Evolutionary conservation across 2,797 vertebrate genomes (phyloP).

Genomic region (Enteromius treurensis): DNA sequence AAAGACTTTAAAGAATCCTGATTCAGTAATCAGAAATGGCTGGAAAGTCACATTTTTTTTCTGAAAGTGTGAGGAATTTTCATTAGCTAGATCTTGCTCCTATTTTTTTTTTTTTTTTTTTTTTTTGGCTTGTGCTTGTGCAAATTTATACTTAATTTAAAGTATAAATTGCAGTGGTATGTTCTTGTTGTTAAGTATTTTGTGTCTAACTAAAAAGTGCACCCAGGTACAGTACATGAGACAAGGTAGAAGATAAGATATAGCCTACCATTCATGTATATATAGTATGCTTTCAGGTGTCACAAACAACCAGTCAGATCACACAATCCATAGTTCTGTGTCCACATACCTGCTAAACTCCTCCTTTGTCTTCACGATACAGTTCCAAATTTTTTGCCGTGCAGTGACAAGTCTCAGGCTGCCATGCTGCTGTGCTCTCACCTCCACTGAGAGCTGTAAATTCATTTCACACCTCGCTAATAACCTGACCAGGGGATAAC

Average conservation of each 20-base stretch:
- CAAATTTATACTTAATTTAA: no score
- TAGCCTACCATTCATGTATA: background rate
- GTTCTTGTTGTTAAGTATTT: no score
- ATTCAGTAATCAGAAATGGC: background rate
- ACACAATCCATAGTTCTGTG: background rate
- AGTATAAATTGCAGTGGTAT: no score
- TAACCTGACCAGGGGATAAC: constrained; percentile 66
- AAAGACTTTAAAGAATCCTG: background rate
- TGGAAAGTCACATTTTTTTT: background rate
- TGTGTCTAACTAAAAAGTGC: no score
- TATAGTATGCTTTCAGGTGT: background rate
- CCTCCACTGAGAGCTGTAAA: constrained; percentile 62
- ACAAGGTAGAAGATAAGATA: no score
- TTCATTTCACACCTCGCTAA: constrained; percentile 70
- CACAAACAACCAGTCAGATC: background rate
- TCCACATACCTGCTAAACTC: background rate
- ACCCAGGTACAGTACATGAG: no score
- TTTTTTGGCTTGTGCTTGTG: no score
- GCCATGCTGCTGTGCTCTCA: constrained; percentile 42
- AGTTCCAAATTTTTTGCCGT: constrained; percentile 38
- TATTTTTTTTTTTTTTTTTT: no score
- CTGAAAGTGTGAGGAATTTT: no score
- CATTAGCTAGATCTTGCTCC: no score
- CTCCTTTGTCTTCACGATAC: constrained; percentile 32
- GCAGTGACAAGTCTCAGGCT: constrained; percentile 22